Percentiles rank a stretch among this genome's conserved stretches.
phyloP scores from a whole-genome alignment of 2,113 vertebrate species.

The Oophaga pumilio region DNA sequence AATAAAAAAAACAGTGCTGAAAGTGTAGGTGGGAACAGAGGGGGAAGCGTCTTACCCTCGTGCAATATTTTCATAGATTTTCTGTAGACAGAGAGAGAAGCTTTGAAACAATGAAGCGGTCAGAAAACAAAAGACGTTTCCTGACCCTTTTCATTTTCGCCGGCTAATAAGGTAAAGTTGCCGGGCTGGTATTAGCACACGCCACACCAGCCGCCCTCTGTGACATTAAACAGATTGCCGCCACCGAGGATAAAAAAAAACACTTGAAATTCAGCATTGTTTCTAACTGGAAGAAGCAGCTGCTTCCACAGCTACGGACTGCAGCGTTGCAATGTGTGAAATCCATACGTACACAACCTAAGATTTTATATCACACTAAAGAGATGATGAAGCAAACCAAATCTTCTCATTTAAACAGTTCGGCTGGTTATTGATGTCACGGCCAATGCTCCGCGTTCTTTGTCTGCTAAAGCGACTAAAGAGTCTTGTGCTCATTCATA shows the following conservation, averaged over 20 bases:
- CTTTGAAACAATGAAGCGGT: slow-evolving; percentile 42
- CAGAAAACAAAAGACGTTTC: slow-evolving; percentile 37
- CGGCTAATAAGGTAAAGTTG: slow-evolving; percentile 51
- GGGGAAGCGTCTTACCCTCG: background rate
- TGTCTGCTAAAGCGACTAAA: slow-evolving; percentile 38
- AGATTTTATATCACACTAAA: slow-evolving; percentile 35
- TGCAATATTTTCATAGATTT: slow-evolving; percentile 17
- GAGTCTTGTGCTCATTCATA: slow-evolving; percentile 36
- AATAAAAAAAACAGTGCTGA: slow-evolving; percentile 2
- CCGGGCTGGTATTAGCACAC: slow-evolving; percentile 24
- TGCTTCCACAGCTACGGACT: slow-evolving; percentile 23
- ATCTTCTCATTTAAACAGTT: slow-evolving; percentile 26
- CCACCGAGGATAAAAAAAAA: slow-evolving; percentile 39
- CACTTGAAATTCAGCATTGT: slow-evolving; percentile 50
- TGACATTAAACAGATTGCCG: slow-evolving; percentile 54
- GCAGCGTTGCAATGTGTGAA: slow-evolving; percentile 29
- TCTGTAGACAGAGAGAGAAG: background rate
- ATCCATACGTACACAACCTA: background rate
- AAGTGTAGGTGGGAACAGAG: slow-evolving; percentile 13
- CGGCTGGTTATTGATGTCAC: slow-evolving; percentile 8
- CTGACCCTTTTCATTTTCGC: slow-evolving; percentile 36
- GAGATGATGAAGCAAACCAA: slow-evolving; percentile 21
- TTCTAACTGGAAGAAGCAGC: slow-evolving; percentile 35
- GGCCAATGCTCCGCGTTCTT: slow-evolving; percentile 15
- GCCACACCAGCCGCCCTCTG: slow-evolving; percentile 19